phyloP scores from a whole-genome alignment of 2,113 vertebrate genomes.

The Gallinago media region DNA sequence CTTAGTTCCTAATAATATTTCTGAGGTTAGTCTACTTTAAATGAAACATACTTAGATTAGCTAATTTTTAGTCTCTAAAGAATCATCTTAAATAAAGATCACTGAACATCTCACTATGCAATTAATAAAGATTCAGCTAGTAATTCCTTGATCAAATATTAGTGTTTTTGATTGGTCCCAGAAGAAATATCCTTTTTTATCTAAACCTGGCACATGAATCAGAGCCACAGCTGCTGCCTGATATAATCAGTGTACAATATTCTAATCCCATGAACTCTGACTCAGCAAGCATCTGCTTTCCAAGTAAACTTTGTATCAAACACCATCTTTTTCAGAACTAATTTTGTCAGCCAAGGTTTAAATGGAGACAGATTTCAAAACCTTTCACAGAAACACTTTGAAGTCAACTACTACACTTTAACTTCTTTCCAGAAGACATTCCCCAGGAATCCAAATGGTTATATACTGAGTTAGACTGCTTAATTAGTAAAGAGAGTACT shows the following conservation, averaged over 20 bases:
- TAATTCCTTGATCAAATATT: slow-evolving; percentile 67
- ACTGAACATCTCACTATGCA: slow-evolving; percentile 17
- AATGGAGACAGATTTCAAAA: slow-evolving; percentile 1
- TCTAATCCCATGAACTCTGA: slow-evolving; percentile 62
- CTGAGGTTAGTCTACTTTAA: slow-evolving; percentile 38
- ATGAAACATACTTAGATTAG: slow-evolving; percentile 39
- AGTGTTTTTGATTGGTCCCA: slow-evolving; percentile 67
- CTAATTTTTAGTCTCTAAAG: slow-evolving; percentile 33
- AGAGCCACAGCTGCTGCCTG: slow-evolving; percentile 62
- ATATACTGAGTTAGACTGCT: neutral
- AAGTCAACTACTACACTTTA: neutral
- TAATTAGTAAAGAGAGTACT: neutral
- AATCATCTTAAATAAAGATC: slow-evolving; percentile 56
- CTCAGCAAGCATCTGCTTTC: slow-evolving; percentile 67
- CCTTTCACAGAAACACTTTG: neutral
- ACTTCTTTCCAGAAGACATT: neutral
- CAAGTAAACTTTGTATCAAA: slow-evolving; percentile 41
- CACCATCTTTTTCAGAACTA: neutral
- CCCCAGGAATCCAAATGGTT: neutral
- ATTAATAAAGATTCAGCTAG: slow-evolving; percentile 63
- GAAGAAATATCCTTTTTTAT: slow-evolving; percentile 57
- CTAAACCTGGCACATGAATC: slow-evolving; percentile 55
- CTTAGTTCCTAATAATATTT: slow-evolving; percentile 15
- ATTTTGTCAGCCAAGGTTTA: slow-evolving; percentile 24
- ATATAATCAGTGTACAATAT: slow-evolving; percentile 57